Conservation (phyloP, 2,113 vertebrate species). For the Anolis carolinensis region DNA sequence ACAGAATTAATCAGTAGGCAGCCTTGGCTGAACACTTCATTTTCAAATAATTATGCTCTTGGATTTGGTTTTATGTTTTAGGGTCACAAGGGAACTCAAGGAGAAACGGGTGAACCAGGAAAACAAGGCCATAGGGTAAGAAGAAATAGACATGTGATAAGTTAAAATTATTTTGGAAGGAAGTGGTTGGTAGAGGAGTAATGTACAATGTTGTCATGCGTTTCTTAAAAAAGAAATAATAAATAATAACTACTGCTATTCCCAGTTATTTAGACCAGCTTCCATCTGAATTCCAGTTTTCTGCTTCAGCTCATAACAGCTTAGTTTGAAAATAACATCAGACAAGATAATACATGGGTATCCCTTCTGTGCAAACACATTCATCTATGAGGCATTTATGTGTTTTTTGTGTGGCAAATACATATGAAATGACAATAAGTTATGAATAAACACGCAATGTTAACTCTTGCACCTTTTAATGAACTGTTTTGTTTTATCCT, state of each 20-base stretch:
- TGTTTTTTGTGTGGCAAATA: background rate
- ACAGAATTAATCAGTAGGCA: background rate
- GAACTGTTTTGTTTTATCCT: constrained; percentile 31
- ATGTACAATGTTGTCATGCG: background rate
- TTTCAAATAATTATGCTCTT: background rate
- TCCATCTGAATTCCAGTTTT: background rate
- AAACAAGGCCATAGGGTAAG: constrained; percentile 98
- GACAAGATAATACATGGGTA: background rate
- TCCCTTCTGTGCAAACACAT: background rate
- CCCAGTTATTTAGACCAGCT: background rate
- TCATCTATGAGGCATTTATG: background rate
- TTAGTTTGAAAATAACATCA: background rate
- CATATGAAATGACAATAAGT: background rate
- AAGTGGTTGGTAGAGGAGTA: background rate
- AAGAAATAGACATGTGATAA: background rate
- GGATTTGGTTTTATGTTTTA: constrained; percentile 65
- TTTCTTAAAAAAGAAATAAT: background rate
- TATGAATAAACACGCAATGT: background rate
- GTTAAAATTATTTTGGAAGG: background rate
- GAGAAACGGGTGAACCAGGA: constrained; percentile 93
- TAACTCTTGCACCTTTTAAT: background rate
- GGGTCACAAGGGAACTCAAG: constrained; percentile 96
- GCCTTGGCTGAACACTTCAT: background rate
- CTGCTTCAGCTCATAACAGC: background rate
- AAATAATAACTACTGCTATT: background rate